These are phyloP conservation scores for Puffinus mauretanicus DNA, from an alignment of 2,113 vertebrate genomes.

Conservation along the genomic window DNA sequence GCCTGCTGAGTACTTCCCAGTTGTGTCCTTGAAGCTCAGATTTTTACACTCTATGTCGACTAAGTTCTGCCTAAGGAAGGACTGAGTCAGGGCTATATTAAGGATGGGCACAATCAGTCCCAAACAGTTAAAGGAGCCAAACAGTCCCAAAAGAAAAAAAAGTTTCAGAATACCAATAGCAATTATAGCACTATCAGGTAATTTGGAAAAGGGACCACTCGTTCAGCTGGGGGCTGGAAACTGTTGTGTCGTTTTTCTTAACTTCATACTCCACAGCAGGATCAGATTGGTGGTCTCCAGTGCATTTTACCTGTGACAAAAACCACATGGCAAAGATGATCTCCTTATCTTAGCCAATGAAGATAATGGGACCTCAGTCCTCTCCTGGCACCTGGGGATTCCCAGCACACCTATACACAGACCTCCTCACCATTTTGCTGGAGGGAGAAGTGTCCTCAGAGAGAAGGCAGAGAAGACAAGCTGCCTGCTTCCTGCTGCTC, in stretches of 20 bases:
- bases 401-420: background rate
- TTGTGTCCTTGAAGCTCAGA: background rate
- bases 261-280: background rate
- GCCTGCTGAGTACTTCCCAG: background rate
- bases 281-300: background rate
- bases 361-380: background rate
- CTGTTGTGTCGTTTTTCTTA: background rate
- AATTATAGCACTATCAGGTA: background rate
- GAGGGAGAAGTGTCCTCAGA: background rate
- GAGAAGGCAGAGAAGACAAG: rapidly evolving
- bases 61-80: background rate
- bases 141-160: background rate
- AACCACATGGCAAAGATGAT: background rate
- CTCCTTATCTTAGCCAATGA: background rate
- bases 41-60: background rate
- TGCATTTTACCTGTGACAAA: background rate
- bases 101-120: background rate
- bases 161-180: background rate
- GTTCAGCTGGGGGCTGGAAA: background rate
- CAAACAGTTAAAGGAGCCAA: background rate
- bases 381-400: background rate
- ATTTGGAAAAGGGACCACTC: background rate
- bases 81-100: background rate
- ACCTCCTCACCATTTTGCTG: background rate
- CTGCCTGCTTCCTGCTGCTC: background rate